Evolutionary conservation across 2,113 vertebrate species (phyloP), one percentile per base, ranked within the genome.

Genomic region (Cettia cetti): DNA sequence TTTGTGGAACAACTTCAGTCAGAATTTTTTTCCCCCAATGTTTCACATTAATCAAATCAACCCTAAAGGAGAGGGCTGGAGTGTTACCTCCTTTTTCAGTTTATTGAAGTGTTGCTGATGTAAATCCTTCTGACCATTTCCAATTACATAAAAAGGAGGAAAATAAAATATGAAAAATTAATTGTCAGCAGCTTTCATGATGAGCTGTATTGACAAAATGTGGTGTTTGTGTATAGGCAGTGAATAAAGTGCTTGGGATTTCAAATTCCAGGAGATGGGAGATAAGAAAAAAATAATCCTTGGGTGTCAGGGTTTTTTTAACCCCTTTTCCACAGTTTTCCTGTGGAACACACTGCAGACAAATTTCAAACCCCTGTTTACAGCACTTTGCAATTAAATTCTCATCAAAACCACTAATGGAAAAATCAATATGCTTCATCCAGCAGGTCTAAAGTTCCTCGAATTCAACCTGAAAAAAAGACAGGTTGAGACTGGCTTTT

Each of bases 161-260:
- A 85, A 82, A 82, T 12, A 68, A 76, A 82, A 93, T 68, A 53
- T 75, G 70, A 47, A 63, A 68, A 87, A 85, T 77, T 39, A 81
- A 86, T 81, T 93, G 76, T 61, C 82, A 71, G 80, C 63, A 76
- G 63, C 84, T 95, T 94, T 93, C 60, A 39, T 63, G 60, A 20
- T 12, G n/a, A 86, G 44, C 50, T 59, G 9, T 52, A 18, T 44
- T 20, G 37, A 74, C 59, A 79, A 92, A 84, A 68, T 5, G 6
- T 7, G 1, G 5, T 33, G 33, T 45, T 74, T 71, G 37, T 90
- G 82, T 84, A 27, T 13, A 76, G 47, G 79, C 86, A 68, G 4
- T 82, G 82, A 74, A 70, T 72, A 75, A 94, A 90, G 21, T 33
- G 28, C 20, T 6, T 71, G 44, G 52, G 75, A 79, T 91, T 92